Evolutionary conservation across 1,140 invertebrate species (phyloP), one percentile per base, ranked within the genome.

Genomic region (Asobara japonica): DNA sequence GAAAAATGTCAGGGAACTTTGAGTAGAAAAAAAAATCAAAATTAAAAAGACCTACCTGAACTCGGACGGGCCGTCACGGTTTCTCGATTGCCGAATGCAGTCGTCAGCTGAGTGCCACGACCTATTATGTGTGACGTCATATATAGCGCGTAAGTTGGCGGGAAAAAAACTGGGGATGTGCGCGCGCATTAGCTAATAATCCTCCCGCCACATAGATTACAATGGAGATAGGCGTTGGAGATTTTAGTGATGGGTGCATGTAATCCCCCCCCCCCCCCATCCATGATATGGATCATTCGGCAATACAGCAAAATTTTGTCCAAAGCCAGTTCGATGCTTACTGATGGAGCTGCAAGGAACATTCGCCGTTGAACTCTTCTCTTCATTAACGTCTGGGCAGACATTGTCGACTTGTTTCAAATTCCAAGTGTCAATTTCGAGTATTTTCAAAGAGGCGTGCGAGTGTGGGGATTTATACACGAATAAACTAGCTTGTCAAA

Each of bases 81-180:
- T 78, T 65, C 76, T 80, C 75, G 76, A 82, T 78, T 81, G 81
- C 82, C 79, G 79, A 79, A 77, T 80, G 75, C 76, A 80, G 75
- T 64, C 73, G 76, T 83, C 80, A 82, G 77, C 78, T 82, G 75
- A 82, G 77, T 82, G 77, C 71, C 70, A 73, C 81, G 81, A 85
- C 79, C 80, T 83, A 83, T 77, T 80, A 76, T 68, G 75, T 29
- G 78, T 84, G 83, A 84, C 82, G 81, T 86, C 83, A 86, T 85
- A 83, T 86, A 86, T 86, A 86, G 76, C 41, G 76, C 77, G 77
- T 76, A 77, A 77, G 65, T 78, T 76, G 78, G 74, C 73, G 71
- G 74, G 72, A 77, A 82, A 79, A 41, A 80, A 77, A 77, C 76
- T 73, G 77, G 77, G 80, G 73, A 79, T 73, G 65, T 84, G 83